A percentile compares a stretch with the other conserved stretches of the same genome.
Evolutionary conservation across 2,888 invertebrate genomes (phyloP).

Genomic region (Baronia brevicornis): DNA sequence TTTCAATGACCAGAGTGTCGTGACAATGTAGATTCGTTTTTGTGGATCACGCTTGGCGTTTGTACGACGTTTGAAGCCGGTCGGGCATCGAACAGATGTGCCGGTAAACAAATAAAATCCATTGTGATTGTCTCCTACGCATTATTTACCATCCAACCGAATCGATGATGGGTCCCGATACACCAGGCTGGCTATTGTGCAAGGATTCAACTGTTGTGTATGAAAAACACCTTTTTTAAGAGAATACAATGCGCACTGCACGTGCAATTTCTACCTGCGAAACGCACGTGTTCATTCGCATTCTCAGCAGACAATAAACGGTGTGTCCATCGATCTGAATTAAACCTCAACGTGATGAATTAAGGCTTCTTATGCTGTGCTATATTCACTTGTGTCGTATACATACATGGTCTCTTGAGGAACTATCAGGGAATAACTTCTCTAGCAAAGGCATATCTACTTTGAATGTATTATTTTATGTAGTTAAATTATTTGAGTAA

Average conservation of each 20-base stretch:
- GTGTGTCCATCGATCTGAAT: slow-evolving; percentile 34
- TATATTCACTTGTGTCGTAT: slow-evolving; percentile 24
- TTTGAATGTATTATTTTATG: slow-evolving; percentile 36
- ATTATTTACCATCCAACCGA: slow-evolving; percentile 59
- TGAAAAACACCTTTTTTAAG: slow-evolving; percentile 57
- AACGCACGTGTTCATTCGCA: slow-evolving; percentile 71
- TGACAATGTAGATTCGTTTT: slow-evolving; percentile 51
- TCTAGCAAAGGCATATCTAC: slow-evolving; percentile 38
- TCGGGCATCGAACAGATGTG: slow-evolving; percentile 60
- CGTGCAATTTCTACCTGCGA: slow-evolving; percentile 67
- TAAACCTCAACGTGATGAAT: slow-evolving; percentile 29
- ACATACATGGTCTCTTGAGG: slow-evolving; percentile 43
- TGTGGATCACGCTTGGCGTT: slow-evolving; percentile 45
- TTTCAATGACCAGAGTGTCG: slow-evolving; percentile 50
- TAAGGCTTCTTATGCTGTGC: slow-evolving; percentile 36
- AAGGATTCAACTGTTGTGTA: slow-evolving; percentile 50
- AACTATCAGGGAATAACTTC: slow-evolving; percentile 46
- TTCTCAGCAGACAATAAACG: slow-evolving; percentile 44
- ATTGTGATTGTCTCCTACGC: slow-evolving; percentile 62
- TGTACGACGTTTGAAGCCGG: slow-evolving; percentile 46
- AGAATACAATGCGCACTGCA: slow-evolving; percentile 57
- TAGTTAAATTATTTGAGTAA: slow-evolving; percentile 15
- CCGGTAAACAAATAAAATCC: slow-evolving; percentile 57
- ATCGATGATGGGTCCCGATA: slow-evolving; percentile 54
- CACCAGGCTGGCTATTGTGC: slow-evolving; percentile 61